Evolutionary conservation across 2,888 invertebrate genomes (phyloP), one percentile per base, ranked within the genome.

Genomic region (Parochlus steinenii): DNA sequence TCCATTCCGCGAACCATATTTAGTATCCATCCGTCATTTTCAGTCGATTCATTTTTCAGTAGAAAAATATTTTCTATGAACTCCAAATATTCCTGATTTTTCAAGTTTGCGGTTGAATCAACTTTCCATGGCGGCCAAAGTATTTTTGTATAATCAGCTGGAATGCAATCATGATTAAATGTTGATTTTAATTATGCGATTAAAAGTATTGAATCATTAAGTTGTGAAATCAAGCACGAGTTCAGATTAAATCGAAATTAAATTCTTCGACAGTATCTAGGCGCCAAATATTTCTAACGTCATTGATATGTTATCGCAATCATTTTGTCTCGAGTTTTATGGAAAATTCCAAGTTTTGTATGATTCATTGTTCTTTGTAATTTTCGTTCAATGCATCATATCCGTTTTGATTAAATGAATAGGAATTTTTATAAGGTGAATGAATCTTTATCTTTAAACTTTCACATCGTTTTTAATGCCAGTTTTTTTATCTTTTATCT

Each of bases 1-100:
- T 56, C 56, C 36, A 56, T 47, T 33, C 52, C 50, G 39, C 47
- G 49, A 6, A 52, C 49, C 0, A 48, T 55, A 38, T 48, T 46
- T 37, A 57, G 54, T 37, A 54, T 48, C 54, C 55, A 56, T 24
- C 56, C 56, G 20, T 51, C 51, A 39, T 53, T 47, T 39, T 51
- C 49, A 3, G 50, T 49, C 0, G 52, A 50, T 7, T 47, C 42
- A 18, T 23, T 17, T 39, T 53, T 56, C 39, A 45, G 50, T 40
- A 53, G 51, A 37, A 55, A 56, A 27, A 56, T 38, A 24, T 54
- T 42, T 17, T 52, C 50, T 55, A 55, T 54, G 27, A 52, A 52
- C 40, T 54, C 53, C 38, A 52, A 41, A 0, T 52, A 48, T 39
- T 53, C 49, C 0, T 52, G 48, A 16, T 46, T 50, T 41, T 55